These are phyloP conservation scores for Symphodus melops DNA, from an alignment of 2,113 vertebrate genomes.

Conservation along the genomic window DNA sequence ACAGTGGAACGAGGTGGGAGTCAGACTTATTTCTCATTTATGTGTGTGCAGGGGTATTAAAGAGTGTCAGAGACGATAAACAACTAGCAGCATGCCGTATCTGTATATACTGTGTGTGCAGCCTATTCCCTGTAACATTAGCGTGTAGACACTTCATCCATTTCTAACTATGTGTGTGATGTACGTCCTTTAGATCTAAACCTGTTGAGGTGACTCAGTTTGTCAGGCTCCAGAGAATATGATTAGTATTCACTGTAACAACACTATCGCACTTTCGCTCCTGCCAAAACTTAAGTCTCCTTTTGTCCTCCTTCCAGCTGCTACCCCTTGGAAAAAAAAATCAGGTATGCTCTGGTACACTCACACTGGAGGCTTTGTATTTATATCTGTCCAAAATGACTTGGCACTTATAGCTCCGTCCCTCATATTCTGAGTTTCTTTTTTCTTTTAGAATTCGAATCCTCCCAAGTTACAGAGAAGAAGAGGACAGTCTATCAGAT, in stretches of 20 bases:
- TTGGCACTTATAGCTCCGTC: constrained; percentile 15
- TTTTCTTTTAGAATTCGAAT: constrained; percentile 87
- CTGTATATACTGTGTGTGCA: constrained; percentile 27
- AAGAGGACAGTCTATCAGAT: constrained; percentile 96
- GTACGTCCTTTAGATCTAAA: constrained; percentile 39
- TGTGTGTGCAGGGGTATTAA: constrained; percentile 11
- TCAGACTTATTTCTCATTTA: constrained; percentile 35
- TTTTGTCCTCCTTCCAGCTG: constrained; percentile 83
- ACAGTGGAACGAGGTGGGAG: constrained; percentile 86
- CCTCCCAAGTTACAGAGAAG: constrained; percentile 90
- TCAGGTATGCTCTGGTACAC: constrained; percentile 84
- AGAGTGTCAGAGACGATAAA: constrained; percentile 20
- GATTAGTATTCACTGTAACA: constrained; percentile 77
- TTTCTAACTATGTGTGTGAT: constrained; percentile 36
- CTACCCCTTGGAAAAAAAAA: constrained; percentile 95
- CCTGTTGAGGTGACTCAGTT: constrained; percentile 70
- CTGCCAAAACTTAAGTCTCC: constrained; percentile 78
- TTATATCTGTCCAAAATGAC: constrained; percentile 47
- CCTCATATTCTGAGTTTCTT: constrained; percentile 16
- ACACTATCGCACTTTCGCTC: constrained; percentile 63
- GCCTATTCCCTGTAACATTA: constrained; percentile 41
- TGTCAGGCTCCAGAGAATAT: constrained; percentile 58
- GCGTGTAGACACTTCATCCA: constrained; percentile 29
- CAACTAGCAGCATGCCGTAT: constrained; percentile 9
- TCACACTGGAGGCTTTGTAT: constrained; percentile 34